Evolutionary conservation across 2,113 vertebrate species (phyloP).

Genomic region (Caloenas nicobarica): DNA sequence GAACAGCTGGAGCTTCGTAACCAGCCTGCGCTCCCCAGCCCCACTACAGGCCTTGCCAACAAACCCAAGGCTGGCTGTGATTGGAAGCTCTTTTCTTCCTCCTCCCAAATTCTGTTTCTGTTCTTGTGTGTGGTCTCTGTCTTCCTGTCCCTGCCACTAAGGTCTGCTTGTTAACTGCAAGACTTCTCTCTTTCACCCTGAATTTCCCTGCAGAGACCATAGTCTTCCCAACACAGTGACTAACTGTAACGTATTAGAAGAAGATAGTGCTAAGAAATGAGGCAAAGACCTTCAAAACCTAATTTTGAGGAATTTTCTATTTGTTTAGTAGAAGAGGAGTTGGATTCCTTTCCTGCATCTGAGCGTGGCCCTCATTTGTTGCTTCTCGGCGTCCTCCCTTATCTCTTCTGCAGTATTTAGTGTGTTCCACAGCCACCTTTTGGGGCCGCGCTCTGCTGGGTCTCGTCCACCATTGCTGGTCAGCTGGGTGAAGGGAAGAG

Average conservation of each 20-base stretch:
- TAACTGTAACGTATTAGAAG: neutral
- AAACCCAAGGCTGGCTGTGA: too few species aligned
- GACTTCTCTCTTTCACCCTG: too few species aligned
- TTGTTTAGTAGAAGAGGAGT: neutral
- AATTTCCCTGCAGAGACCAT: neutral
- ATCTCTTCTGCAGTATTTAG: neutral
- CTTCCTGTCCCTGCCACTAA: too few species aligned
- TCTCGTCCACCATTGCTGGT: rapidly evolving
- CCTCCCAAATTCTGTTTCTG: too few species aligned
- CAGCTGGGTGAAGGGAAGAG: neutral
- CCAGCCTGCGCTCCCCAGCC: too few species aligned
- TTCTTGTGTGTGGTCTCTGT: too few species aligned
- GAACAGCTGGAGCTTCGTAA: too few species aligned
- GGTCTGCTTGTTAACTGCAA: too few species aligned
- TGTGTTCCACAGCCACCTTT: neutral
- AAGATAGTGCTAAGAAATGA: neutral
- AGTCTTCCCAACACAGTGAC: neutral
- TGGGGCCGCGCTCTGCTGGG: neutral
- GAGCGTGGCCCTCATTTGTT: rapidly evolving
- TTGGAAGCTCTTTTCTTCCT: too few species aligned
- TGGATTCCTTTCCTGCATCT: neutral
- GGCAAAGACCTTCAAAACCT: neutral
- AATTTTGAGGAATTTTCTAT: neutral
- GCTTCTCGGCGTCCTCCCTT: neutral
- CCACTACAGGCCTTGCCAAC: too few species aligned